Base-by-base conservation (phyloP, 2,113 vertebrate species). In the Gallinago undulata region DNA sequence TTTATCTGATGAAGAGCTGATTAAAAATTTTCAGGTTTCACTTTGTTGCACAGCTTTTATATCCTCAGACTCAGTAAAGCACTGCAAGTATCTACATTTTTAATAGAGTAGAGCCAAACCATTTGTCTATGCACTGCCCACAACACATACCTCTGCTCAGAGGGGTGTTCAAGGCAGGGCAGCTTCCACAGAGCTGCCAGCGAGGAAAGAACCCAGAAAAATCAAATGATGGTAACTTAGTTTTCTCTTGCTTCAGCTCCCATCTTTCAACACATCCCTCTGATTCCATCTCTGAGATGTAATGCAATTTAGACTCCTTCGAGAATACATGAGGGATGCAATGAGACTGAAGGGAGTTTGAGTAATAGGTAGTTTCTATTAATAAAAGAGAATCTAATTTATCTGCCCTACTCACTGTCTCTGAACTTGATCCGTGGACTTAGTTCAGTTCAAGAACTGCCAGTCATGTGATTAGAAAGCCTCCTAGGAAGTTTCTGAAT, bases 301-400 rank as follows among this genome's bases (percentile, higher is more conserved):
- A 87, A 95, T n/a, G 51, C 62, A 76, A 41, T 94, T 95, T 23
- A 35, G 70, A 41, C 75, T 81, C 64, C 82, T 45, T 83, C 66
- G 53, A 79, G 73, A 91, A 33, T 45, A 75, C 73, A 69, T 3
- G 4, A 41, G 67, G 70, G 86, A 47, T 33, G 18, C 73, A 70
- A 10, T 5, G 69, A 91, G 87, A 35, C 43, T 69, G 62, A 53
- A 37, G 73, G 55, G 86, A 53, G 69, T 23, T 94, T 84, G 69
- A 91, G 51, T 94, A 84, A 93, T 72, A 95, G 80, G 86, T 51
- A 60, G 35, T 59, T 97, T 78, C 92, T 95, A 93, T 96, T 91
- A 94, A 94, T 95, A 76, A 90, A 91, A 79, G 63, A 48, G n/a
- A 88, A 93, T 94, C 41, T 57, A 73, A 91, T 95, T 85, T 87